These are phyloP conservation scores for Thripadectes ignobilis DNA, from an alignment of 2,797 vertebrate species.

Conservation along the genomic window DNA sequence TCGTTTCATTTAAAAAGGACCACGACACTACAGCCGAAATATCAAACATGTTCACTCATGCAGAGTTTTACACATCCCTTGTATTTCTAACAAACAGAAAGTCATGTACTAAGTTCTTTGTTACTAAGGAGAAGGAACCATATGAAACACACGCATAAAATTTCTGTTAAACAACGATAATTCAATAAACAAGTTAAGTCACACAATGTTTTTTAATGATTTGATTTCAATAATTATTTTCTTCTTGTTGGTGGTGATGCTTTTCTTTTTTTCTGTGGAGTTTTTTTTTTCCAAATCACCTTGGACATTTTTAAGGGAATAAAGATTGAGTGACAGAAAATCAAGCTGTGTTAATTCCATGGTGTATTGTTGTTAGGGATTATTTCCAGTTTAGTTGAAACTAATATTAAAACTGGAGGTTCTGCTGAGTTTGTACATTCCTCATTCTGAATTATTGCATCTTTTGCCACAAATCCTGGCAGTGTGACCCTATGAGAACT, in stretches of 20 bases:
- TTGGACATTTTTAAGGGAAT: not conserved
- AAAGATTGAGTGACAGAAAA: conserved; percentile 8
- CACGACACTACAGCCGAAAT: not conserved
- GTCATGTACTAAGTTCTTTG: not conserved
- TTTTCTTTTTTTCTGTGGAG: not conserved
- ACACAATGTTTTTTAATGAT: not conserved
- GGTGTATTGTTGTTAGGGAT: not conserved
- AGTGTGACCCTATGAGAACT: not conserved
- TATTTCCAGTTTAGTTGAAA: conserved; percentile 33
- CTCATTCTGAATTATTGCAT: not conserved
- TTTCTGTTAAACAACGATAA: not conserved
- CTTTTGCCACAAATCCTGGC: not conserved
- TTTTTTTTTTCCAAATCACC: not conserved
- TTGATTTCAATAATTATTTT: not conserved
- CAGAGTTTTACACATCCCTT: not conserved
- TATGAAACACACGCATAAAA: not conserved
- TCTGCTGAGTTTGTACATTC: conserved; percentile 52
- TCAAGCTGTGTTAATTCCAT: conserved; percentile 21
- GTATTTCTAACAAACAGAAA: not conserved
- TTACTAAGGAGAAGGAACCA: not conserved
- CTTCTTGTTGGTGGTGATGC: not conserved
- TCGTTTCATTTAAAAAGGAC: not conserved
- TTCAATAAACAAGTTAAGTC: not conserved
- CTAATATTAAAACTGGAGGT: conserved; percentile 29
- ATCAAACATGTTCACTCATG: not conserved